These are phyloP conservation scores for Melanostigma gelatinosum DNA, from an alignment of 2,113 vertebrate genomes.

Conservation along the genomic window DNA sequence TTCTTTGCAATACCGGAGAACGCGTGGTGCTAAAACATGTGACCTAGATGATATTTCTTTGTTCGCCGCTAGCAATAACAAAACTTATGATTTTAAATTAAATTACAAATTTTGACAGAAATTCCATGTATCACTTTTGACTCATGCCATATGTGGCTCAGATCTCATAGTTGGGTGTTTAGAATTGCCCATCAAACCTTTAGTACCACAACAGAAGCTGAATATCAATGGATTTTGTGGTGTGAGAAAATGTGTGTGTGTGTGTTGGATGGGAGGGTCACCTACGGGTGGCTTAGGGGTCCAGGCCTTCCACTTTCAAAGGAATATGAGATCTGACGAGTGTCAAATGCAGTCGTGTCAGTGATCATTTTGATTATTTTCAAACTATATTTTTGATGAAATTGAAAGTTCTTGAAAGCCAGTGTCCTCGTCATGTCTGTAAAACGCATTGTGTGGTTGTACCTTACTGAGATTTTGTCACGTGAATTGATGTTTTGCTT, in stretches of 20 bases:
- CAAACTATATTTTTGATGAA: background rate
- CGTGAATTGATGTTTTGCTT: constrained; percentile 12
- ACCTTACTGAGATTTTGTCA: constrained; percentile 4
- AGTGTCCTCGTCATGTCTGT: background rate
- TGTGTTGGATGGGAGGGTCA: constrained; percentile 27
- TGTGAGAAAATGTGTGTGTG: background rate
- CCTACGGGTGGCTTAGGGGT: background rate
- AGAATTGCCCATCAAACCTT: background rate
- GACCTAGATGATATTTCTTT: background rate
- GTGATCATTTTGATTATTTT: constrained; percentile 17
- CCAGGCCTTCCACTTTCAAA: constrained; percentile 18
- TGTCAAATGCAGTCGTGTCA: constrained; percentile 3
- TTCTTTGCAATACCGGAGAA: background rate
- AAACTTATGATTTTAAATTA: background rate
- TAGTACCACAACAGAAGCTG: constrained; percentile 9
- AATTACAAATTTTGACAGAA: background rate
- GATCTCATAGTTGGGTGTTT: constrained; percentile 11
- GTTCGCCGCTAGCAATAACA: background rate
- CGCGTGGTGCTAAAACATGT: background rate
- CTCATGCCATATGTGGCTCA: constrained; percentile 12
- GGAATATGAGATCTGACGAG: background rate
- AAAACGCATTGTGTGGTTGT: background rate
- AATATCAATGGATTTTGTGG: constrained; percentile 20
- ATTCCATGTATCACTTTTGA: background rate
- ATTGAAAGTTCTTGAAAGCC: background rate